phyloP scores from a whole-genome alignment of 2,113 vertebrate genomes.

The Xiphophorus maculatus region DNA sequence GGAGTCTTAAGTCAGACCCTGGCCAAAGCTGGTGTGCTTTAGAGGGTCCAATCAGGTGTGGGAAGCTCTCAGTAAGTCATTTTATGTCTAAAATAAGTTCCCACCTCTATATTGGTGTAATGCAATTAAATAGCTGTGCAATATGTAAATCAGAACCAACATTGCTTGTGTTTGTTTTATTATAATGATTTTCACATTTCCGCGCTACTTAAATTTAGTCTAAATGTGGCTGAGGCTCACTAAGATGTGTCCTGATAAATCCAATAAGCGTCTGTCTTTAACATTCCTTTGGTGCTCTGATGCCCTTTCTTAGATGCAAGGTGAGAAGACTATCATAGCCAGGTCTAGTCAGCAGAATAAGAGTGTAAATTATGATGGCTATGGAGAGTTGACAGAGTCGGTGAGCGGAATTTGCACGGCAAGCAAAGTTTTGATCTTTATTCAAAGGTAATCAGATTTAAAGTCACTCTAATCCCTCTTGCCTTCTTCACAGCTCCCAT shows the following conservation, averaged over 20 bases:
- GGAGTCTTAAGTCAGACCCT: constrained; percentile 1
- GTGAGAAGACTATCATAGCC: background rate
- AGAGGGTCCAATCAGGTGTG: background rate
- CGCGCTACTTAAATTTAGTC: background rate
- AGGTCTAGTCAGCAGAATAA: constrained; percentile 36
- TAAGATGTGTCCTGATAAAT: background rate
- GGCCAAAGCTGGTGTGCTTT: too few relatives aligned
- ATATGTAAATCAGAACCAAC: background rate
- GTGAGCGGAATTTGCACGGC: background rate
- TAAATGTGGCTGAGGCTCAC: background rate
- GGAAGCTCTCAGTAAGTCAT: background rate
- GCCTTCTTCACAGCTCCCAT: background rate
- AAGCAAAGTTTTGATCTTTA: constrained; percentile 17
- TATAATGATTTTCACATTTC: background rate
- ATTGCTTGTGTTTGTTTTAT: background rate
- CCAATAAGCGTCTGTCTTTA: background rate
- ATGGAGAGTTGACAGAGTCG: background rate
- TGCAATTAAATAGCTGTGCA: background rate
- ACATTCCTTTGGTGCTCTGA: background rate
- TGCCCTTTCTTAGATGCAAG: background rate
- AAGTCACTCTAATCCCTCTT: constrained; percentile 20
- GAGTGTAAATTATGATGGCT: background rate
- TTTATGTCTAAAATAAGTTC: background rate
- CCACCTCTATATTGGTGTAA: background rate
- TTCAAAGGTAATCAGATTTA: constrained; percentile 12